Conservation (phyloP, 2,113 vertebrate species). For the Carassius auratus region DNA sequence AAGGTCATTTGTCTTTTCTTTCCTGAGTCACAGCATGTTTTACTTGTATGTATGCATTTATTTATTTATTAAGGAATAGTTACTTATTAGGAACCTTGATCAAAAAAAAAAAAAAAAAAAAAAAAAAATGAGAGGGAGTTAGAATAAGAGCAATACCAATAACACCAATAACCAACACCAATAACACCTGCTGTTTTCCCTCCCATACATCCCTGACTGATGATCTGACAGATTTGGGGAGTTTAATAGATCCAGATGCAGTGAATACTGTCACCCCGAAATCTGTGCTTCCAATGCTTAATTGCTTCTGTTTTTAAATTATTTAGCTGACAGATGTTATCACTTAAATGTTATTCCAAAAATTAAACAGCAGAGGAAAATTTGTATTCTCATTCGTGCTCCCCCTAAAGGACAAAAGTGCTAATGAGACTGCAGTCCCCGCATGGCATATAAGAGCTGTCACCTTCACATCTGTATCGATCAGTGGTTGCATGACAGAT, state of each 20-base stretch:
- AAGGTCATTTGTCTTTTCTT: background rate
- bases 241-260: constrained; percentile 46
- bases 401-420: constrained; percentile 17
- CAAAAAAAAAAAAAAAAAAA: background rate
- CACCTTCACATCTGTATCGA: background rate
- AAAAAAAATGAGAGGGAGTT: background rate
- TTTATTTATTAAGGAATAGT: background rate
- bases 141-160: background rate
- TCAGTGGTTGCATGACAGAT: background rate
- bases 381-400: constrained; percentile 9
- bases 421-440: background rate
- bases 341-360: constrained; percentile 51
- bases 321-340: constrained; percentile 56
- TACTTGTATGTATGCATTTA: background rate
- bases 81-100: background rate
- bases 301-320: constrained; percentile 51
- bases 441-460: constrained; percentile 18
- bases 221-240: constrained; percentile 25
- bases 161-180: background rate
- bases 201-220: constrained; percentile 7
- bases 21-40: background rate
- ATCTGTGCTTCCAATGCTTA: constrained; percentile 28
- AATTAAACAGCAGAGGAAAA: constrained; percentile 20
- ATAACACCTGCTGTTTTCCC: constrained; percentile 37
- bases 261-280: constrained; percentile 12